Conservation (phyloP, 2,797 vertebrate species). For the Oreonectes daqikongensis region DNA sequence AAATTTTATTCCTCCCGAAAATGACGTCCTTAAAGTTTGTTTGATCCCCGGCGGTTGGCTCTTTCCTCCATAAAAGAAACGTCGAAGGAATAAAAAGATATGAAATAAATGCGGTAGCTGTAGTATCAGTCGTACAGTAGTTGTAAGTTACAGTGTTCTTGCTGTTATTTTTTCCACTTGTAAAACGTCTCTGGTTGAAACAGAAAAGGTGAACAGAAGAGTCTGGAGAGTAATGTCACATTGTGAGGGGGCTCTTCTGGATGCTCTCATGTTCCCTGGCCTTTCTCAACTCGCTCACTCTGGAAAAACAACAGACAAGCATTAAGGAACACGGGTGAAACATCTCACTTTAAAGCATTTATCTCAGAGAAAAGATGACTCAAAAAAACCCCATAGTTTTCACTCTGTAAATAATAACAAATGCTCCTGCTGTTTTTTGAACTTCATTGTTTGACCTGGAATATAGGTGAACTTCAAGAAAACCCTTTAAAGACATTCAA, state of each 20-base stretch:
- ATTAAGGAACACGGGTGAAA: conserved; percentile 48
- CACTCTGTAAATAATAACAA: too few relatives aligned
- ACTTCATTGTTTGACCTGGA: background rate
- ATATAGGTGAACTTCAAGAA: background rate
- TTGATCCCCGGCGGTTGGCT: conserved; percentile 83
- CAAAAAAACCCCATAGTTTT: too few relatives aligned
- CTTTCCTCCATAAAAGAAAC: conserved; percentile 71
- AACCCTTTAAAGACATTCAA: background rate
- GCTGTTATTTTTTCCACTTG: conserved; percentile 76
- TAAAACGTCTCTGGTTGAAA: conserved; percentile 98
- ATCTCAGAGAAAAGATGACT: conserved; percentile 10
- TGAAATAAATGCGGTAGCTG: conserved; percentile 74
- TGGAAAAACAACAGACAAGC: conserved; percentile 78
- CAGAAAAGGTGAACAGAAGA: conserved; percentile 86
- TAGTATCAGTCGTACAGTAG: conserved; percentile 70
- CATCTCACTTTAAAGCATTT: conserved; percentile 8
- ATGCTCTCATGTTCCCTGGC: conserved; percentile 99
- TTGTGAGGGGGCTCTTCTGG: conserved; percentile 92
- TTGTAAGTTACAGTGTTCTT: conserved; percentile 74
- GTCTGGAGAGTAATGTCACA: conserved; percentile 98
- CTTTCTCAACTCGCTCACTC: conserved; percentile 99
- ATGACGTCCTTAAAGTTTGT: conserved; percentile 76
- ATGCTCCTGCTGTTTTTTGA: too few relatives aligned
- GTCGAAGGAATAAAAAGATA: conserved; percentile 75
- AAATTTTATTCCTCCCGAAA: conserved; percentile 71